Evolutionary conservation across 2,113 vertebrate genomes (phyloP).

Genomic region (Gobiocypris rarus): DNA sequence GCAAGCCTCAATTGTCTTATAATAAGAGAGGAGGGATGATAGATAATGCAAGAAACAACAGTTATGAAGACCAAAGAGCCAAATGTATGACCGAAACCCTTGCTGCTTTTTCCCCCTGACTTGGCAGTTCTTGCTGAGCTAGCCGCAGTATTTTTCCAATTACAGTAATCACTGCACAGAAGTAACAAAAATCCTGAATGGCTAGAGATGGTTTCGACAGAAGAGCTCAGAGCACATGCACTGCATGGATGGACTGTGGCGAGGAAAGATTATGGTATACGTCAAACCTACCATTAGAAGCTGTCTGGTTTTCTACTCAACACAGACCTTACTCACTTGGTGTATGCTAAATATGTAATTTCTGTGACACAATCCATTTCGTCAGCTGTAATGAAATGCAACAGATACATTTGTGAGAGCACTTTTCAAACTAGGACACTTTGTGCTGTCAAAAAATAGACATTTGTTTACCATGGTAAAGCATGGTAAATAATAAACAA

Average conservation of each 20-base stretch:
- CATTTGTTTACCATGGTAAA: neutral
- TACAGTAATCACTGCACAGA: conserved; percentile 25
- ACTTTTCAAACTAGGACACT: neutral
- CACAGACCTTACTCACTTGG: neutral
- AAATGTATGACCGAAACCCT: neutral
- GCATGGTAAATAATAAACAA: neutral
- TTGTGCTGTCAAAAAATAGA: neutral
- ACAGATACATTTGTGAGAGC: neutral
- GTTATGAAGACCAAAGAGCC: neutral
- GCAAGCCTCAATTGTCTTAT: neutral
- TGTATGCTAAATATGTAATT: neutral
- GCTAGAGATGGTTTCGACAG: neutral
- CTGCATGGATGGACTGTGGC: conserved; percentile 12
- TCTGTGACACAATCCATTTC: conserved; percentile 31
- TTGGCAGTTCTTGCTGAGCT: neutral
- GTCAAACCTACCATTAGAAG: conserved; percentile 18
- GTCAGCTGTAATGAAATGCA: conserved; percentile 9
- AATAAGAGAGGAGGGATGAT: conserved; percentile 12
- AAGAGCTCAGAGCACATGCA: neutral
- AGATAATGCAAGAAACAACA: conserved; percentile 18
- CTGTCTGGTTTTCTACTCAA: conserved; percentile 29
- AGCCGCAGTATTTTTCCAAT: conserved; percentile 21
- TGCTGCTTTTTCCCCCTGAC: neutral
- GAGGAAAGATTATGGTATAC: conserved; percentile 9
- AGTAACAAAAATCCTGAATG: conserved; percentile 10